These are phyloP conservation scores for Neoseiulus cucumeris DNA, from an alignment of 1,140 invertebrate species.

Conservation along the genomic window DNA sequence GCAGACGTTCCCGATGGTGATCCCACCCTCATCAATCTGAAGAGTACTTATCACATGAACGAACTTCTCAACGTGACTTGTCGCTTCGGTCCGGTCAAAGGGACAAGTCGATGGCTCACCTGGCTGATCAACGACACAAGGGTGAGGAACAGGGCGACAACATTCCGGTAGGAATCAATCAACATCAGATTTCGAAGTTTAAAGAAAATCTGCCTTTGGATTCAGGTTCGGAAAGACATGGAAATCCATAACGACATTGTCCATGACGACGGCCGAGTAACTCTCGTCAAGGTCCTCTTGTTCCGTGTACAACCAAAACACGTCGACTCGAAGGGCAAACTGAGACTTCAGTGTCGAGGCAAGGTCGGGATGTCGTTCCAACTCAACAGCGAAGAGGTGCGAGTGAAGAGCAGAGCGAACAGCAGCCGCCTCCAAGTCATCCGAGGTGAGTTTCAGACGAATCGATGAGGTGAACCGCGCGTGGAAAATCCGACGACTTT, in stretches of 20 bases:
- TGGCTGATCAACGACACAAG: neutral
- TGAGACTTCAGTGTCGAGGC: neutral
- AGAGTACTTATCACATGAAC: neutral
- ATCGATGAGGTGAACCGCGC: too few relatives aligned
- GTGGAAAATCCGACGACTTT: too few relatives aligned
- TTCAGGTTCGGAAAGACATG: neutral
- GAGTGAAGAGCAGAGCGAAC: neutral
- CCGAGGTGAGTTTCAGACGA: neutral
- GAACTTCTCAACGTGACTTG: neutral
- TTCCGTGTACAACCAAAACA: neutral
- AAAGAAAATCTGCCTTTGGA: too few relatives aligned
- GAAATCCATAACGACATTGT: neutral
- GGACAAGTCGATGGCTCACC: neutral
- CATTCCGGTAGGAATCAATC: too few relatives aligned
- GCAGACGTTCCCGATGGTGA: neutral
- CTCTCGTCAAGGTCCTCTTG: neutral
- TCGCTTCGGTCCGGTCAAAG: neutral
- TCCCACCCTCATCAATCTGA: neutral
- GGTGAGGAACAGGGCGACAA: neutral
- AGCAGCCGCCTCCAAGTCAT: neutral
- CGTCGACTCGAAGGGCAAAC: neutral
- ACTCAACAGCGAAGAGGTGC: conserved; percentile 2
- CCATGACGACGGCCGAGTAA: neutral
- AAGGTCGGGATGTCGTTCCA: neutral
- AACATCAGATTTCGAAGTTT: too few relatives aligned